These are phyloP conservation scores for Platichthys stellatus DNA, from an alignment of 2,113 vertebrate genomes.

Conservation along the genomic window DNA sequence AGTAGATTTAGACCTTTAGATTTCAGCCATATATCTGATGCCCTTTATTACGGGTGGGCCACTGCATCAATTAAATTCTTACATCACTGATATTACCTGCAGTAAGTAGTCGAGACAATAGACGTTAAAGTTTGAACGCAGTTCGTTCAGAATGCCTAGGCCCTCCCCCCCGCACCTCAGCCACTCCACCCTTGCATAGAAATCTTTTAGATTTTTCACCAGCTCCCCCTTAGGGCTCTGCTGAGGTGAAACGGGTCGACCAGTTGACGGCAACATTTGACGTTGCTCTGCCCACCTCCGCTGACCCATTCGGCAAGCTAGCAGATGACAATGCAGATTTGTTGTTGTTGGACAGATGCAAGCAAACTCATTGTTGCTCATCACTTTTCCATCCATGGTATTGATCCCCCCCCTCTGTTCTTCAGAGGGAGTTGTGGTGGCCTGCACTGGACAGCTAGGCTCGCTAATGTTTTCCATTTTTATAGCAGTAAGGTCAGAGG, in stretches of 20 bases:
- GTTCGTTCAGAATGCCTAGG: neutral
- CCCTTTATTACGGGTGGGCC: constrained; percentile 13
- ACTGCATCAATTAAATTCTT: constrained; percentile 25
- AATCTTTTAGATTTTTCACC: neutral
- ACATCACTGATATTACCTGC: constrained; percentile 12
- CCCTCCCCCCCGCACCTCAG: neutral
- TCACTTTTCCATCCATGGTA: no score
- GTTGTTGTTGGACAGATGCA: neutral
- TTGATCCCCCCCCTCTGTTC: no score
- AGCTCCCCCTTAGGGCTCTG: neutral
- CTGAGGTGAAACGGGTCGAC: neutral
- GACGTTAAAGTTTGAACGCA: neutral
- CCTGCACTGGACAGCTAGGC: neutral
- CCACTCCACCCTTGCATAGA: neutral
- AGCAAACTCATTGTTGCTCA: neutral
- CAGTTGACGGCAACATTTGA: neutral
- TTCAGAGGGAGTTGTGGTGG: no score
- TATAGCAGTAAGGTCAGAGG: neutral
- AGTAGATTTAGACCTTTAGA: constrained; percentile 37
- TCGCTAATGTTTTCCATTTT: no score
- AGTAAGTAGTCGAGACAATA: neutral
- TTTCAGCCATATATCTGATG: constrained; percentile 40
- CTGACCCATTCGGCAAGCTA: neutral
- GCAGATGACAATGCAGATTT: neutral
- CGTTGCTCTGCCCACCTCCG: neutral